Percentiles rank a stretch among this genome's conserved stretches.
These are phyloP conservation scores for Ptiloglossa arizonensis DNA, from an alignment of 1,140 invertebrate genomes.

Conservation along the genomic window DNA sequence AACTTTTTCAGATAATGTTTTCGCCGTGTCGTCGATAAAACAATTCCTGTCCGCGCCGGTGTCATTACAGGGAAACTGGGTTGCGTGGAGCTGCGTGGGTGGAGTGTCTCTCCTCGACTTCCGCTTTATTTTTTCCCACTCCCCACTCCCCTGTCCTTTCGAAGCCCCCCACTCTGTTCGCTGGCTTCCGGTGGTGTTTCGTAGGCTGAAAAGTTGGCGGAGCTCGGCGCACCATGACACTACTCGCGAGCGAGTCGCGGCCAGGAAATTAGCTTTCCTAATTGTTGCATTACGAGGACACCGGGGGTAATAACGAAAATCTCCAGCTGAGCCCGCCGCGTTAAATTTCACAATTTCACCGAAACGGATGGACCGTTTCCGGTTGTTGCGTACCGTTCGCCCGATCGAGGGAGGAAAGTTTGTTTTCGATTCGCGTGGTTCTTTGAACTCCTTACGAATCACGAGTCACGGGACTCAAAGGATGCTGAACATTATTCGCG, in stretches of 20 bases:
- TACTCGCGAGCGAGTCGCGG: neutral
- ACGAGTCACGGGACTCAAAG: no score
- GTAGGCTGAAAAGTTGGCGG: slow-evolving; percentile 19
- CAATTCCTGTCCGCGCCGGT: neutral
- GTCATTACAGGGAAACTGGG: slow-evolving; percentile 24
- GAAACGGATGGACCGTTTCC: neutral
- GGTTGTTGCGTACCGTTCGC: neutral
- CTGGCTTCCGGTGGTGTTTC: slow-evolving; percentile 12
- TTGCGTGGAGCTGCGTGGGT: slow-evolving; percentile 27
- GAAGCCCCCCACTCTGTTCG: no score
- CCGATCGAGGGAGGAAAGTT: neutral
- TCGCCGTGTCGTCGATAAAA: neutral
- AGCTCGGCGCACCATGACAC: slow-evolving; percentile 11
- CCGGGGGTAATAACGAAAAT: neutral
- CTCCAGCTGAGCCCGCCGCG: neutral
- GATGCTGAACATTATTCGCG: no score
- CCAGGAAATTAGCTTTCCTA: slow-evolving; percentile 34
- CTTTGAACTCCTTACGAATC: neutral
- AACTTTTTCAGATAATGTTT: slow-evolving; percentile 15
- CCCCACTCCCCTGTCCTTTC: neutral
- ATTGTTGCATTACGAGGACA: slow-evolving; percentile 21
- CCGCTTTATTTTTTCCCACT: slow-evolving; percentile 7
- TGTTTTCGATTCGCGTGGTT: neutral
- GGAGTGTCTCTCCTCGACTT: neutral
- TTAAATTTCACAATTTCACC: neutral